These are phyloP conservation scores for Xenentodon cancila DNA, from an alignment of 2,797 vertebrate species.

Conservation along the genomic window DNA sequence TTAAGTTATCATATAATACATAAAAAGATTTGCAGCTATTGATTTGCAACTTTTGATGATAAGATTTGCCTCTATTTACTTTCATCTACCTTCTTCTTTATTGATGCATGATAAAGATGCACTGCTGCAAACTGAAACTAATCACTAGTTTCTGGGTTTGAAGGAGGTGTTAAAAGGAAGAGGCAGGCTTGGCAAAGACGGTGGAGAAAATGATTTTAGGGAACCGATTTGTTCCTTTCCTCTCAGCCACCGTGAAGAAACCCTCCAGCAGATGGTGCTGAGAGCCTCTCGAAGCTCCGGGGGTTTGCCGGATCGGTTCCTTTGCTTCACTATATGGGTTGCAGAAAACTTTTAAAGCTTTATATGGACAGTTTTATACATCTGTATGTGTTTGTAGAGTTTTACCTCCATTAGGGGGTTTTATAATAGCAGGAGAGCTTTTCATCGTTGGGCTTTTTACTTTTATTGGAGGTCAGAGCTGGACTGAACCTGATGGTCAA, in stretches of 20 bases:
- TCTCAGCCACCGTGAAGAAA: constrained; percentile 30
- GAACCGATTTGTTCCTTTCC: constrained; percentile 58
- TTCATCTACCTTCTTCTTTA: constrained; percentile 19
- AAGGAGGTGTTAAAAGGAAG: constrained; percentile 55
- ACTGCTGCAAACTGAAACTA: constrained; percentile 66
- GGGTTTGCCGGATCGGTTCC: no score
- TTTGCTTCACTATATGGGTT: no score
- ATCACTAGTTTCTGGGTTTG: constrained; percentile 73
- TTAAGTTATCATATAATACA: no score
- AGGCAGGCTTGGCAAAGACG: constrained; percentile 56
- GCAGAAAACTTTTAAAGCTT: no score
- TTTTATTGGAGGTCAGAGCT: constrained; percentile 58
- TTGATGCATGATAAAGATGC: constrained; percentile 57
- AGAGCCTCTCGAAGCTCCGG: constrained; percentile 62
- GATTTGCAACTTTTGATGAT: no score
- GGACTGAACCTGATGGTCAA: constrained; percentile 33
- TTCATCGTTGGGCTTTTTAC: constrained; percentile 44
- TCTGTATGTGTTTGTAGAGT: no score
- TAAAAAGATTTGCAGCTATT: no score
- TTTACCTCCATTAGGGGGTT: neutral
- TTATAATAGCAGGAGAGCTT: constrained; percentile 18
- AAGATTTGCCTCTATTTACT: neutral
- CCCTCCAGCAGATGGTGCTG: constrained; percentile 64
- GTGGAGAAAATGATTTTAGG: constrained; percentile 65
- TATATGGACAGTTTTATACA: no score